phyloP scores from a whole-genome alignment of 1,140 invertebrate species.

The Rhyzopertha dominica region DNA sequence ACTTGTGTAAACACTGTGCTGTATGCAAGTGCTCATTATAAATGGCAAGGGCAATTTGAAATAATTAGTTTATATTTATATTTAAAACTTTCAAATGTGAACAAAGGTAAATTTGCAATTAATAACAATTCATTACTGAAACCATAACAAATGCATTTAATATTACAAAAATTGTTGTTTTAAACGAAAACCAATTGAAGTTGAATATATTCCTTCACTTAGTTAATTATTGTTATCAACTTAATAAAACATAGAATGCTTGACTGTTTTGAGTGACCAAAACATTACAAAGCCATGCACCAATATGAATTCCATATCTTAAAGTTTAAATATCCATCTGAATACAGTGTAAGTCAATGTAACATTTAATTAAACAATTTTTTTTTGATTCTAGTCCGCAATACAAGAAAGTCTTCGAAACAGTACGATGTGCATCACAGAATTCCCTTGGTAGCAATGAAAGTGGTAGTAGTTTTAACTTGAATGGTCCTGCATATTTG shows the following conservation, averaged over 20 bases:
- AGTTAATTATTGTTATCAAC: no score
- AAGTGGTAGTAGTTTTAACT: constrained; percentile 40
- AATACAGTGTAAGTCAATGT: no score
- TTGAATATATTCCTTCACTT: no score
- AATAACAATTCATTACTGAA: no score
- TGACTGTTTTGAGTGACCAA: no score
- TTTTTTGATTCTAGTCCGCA: constrained; percentile 52
- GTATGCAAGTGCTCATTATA: background rate
- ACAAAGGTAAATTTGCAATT: no score
- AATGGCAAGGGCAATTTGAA: background rate
- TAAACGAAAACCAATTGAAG: background rate
- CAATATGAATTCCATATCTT: no score
- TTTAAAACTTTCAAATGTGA: no score
- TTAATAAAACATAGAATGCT: no score
- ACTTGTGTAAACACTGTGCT: no score
- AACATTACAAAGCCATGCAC: no score
- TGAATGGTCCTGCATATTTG: constrained; percentile 45
- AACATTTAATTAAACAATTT: constrained; percentile 3
- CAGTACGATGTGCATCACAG: constrained; percentile 69
- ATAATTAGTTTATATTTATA: background rate
- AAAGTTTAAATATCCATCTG: no score
- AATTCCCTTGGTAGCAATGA: constrained; percentile 48
- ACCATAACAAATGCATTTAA: background rate
- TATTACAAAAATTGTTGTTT: background rate
- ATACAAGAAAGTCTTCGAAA: constrained; percentile 79